Evolutionary conservation across 2,888 invertebrate species (phyloP), one percentile per base, ranked within the genome.

Genomic region (Tenthredo amoena): DNA sequence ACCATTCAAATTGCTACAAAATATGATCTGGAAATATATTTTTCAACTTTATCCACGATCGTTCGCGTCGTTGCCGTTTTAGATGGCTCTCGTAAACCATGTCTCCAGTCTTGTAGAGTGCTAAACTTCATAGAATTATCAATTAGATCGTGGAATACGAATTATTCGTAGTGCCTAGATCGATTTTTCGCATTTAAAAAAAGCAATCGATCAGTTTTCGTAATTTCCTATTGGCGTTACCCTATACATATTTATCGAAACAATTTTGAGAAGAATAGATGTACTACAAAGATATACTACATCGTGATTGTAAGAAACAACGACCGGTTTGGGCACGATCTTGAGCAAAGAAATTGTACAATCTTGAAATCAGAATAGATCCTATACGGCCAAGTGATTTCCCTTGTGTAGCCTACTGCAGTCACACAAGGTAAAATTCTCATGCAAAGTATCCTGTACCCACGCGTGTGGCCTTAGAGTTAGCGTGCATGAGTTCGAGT

Each of bases 361-460:
- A 31, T 47, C 9, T 77, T 10, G 4, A 40, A 18, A 18, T 47
- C 71, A 50, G 18, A 6, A 77, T 34, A 26, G 1, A 50, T 55
- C 40, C 34, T n/a, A 31, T 34, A 77, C 47, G 34, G 9, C 3
- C 40, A 21, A 55, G 50, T 77, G 50, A 77, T 77, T 77, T 77
- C 77, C 77, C 77, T 77, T 12, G 77, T 50, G 77, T 55, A 34
- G n/a, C 40, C 55, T 50, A 74, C n/a, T 9, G n/a, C 43, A 43
- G 10, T 71, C 43, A 71, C 10, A 74, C 72, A 74, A 55, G 58
- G 62, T 62, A 62, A 40, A 58, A 62, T 40, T 62, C 62, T 62
- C 81, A 81, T 62, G 81, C 81, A 40, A 81, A 21, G 40, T 81
- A 81, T 81, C 55, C n/a, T n/a, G n/a, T 55, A 55, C 7, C 55